phyloP scores from a whole-genome alignment of 2,113 vertebrate genomes.

The Notiomystis cincta region DNA sequence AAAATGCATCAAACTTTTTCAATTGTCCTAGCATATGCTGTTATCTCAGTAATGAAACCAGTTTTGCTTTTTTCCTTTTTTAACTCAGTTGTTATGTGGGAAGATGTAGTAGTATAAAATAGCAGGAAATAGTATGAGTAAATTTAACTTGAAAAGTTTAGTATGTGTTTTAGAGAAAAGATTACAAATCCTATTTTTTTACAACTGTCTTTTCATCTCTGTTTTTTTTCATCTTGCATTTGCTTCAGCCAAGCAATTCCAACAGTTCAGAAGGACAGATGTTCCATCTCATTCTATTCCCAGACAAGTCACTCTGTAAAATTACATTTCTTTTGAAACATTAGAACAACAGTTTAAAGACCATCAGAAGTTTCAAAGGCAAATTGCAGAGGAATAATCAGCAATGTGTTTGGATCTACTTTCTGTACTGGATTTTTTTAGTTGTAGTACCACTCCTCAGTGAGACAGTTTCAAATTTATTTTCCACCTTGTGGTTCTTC shows the following conservation, averaged over 20 bases:
- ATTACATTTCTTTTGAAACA: conserved; percentile 51
- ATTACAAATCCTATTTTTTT: conserved; percentile 26
- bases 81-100: conserved; percentile 51
- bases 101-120: conserved; percentile 51
- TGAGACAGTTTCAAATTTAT: neutral
- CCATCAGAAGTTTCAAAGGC: conserved; percentile 50
- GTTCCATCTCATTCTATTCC: conserved; percentile 49
- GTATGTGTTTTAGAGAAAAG: conserved; percentile 15
- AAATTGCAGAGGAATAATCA: conserved; percentile 12
- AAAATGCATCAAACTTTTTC: conserved; percentile 14
- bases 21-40: conserved; percentile 45
- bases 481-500: conserved; percentile 13
- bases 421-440: neutral
- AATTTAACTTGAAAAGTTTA: conserved; percentile 29
- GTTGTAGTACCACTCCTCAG: neutral
- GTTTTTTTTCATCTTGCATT: conserved; percentile 42
- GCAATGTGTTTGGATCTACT: neutral
- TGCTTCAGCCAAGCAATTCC: neutral
- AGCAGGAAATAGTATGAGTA: conserved; percentile 54
- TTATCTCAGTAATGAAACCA: conserved; percentile 42
- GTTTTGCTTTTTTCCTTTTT: conserved; percentile 42
- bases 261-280: conserved; percentile 38
- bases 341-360: conserved; percentile 33
- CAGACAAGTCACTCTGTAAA: conserved; percentile 59
- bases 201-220: conserved; percentile 40